Evolutionary conservation across 2,797 vertebrate species (phyloP), one percentile per base, ranked within the genome.

Genomic region (Enoplosus armatus): DNA sequence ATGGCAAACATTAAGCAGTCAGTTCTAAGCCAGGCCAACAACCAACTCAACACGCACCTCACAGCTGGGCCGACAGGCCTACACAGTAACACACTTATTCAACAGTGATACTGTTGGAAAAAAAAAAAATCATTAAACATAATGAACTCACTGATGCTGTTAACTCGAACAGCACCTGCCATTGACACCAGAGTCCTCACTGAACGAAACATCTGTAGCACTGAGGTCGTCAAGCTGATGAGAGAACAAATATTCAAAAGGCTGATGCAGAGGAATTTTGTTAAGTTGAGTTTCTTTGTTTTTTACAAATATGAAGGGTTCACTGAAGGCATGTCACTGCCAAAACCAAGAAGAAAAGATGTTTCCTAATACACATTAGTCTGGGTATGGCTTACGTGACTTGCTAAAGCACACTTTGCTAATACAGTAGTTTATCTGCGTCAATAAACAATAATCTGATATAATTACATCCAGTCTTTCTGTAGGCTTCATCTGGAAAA

Each of bases 1-100:
- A 43, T 82, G 70, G 66, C n/a, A 75, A 24, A 75, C 72, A 66
- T 81, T 56, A 80, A 60, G 59, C 48, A 72, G 51, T 80, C 59
- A 72, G 59, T 72, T 73, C 39, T 50, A 76, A 77, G 60, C 24
- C 74, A 75, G 43, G 50, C 47, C 54, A 56, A 78, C 53, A 72
- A 69, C 77, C 64, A 64, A 59, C 53, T 61, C 53, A 75, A 51
- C 66, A 77, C 26, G 16, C 43, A 64, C 31, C 56, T 45, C 65
- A 26, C 77, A 74, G 73, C 76, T 72, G 74, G 61, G 56, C 37
- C 11, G 14, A 75, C 53, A 39, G 56, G 29, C 60, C 27, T 35
- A 24, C 39, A 56, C 55, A 71, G 72, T 27, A 53, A 66, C 33
- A 55, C 9, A 31, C 51, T 81, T 47, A 27, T 70, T 43, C 47